A percentile compares a stretch with the other conserved stretches of the same genome.
Conservation (phyloP, 1,140 invertebrate genomes). For the Pectinophora gossypiella region DNA sequence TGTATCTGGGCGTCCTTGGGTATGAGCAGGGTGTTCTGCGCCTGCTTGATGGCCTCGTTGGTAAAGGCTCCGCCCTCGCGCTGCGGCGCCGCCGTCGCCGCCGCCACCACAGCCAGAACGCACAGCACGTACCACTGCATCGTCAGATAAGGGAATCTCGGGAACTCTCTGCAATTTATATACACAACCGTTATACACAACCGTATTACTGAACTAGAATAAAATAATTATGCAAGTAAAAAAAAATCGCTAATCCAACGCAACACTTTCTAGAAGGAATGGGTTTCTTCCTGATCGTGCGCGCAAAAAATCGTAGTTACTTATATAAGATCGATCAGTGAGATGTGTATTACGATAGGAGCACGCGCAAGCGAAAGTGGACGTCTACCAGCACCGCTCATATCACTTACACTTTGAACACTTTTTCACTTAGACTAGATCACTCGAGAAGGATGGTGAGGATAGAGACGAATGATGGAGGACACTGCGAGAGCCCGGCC, state of each 20-base stretch:
- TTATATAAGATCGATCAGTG: not conserved
- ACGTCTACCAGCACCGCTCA: not conserved
- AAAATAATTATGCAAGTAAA: no score
- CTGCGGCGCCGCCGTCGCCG: constrained; percentile 78
- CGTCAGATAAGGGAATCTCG: not conserved
- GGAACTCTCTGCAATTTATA: no score
- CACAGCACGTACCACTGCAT: constrained; percentile 66
- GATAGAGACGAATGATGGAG: no score
- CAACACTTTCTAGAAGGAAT: not conserved
- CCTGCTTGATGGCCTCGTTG: constrained; percentile 90
- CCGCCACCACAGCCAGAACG: constrained; percentile 64
- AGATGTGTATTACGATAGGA: not conserved
- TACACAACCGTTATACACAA: no score
- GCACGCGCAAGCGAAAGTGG: not conserved
- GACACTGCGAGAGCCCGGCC: no score
- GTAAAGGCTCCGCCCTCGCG: constrained; percentile 87
- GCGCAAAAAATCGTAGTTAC: not conserved
- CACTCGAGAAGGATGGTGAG: no score
- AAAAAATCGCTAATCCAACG: no score
- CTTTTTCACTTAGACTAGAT: not conserved
- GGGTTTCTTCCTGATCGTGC: not conserved
- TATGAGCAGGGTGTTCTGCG: constrained; percentile 87
- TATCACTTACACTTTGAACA: not conserved
- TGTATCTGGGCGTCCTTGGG: constrained; percentile 91
- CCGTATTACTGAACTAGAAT: no score